phyloP scores from a whole-genome alignment of 1,140 invertebrate species.

The Hycleus cichorii region DNA sequence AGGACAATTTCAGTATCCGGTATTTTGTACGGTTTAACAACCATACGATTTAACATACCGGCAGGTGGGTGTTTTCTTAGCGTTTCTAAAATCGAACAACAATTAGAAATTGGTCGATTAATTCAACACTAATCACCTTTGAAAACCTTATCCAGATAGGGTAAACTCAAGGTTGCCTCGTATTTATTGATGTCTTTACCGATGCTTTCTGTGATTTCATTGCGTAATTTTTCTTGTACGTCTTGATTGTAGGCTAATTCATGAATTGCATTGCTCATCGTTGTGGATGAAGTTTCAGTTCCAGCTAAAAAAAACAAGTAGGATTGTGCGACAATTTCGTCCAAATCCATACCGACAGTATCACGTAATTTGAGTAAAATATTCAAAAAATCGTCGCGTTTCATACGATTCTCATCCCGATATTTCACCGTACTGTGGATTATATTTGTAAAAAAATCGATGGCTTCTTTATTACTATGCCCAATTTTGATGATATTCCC shows the following conservation, averaged over 20 bases:
- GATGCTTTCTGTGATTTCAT: constrained; percentile 47
- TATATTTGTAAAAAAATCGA: constrained; percentile 39
- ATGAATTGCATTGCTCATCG: constrained; percentile 40
- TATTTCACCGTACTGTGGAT: constrained; percentile 3
- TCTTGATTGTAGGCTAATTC: constrained; percentile 54
- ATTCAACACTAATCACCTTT: too few species aligned
- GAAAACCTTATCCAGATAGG: too few species aligned
- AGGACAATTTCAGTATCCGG: too few species aligned
- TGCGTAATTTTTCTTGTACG: constrained; percentile 56
- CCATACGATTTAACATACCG: too few species aligned
- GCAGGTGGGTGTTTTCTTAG: too few species aligned
- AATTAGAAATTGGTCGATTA: too few species aligned
- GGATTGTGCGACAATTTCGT: constrained; percentile 54
- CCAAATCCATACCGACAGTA: constrained; percentile 34
- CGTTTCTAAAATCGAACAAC: too few species aligned
- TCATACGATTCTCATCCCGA: too few species aligned
- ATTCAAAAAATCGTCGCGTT: background rate
- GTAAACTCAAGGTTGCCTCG: too few species aligned
- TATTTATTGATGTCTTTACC: too few species aligned
- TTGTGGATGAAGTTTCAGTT: constrained; percentile 8
- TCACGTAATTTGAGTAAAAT: background rate
- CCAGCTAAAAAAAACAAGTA: constrained; percentile 41
- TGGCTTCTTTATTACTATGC: constrained; percentile 21
- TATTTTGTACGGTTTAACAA: too few species aligned
- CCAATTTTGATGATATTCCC: constrained; percentile 9